Base-by-base conservation (phyloP, 53 echinoderm and acorn worm genomes). In the Antedon mediterranea region DNA sequence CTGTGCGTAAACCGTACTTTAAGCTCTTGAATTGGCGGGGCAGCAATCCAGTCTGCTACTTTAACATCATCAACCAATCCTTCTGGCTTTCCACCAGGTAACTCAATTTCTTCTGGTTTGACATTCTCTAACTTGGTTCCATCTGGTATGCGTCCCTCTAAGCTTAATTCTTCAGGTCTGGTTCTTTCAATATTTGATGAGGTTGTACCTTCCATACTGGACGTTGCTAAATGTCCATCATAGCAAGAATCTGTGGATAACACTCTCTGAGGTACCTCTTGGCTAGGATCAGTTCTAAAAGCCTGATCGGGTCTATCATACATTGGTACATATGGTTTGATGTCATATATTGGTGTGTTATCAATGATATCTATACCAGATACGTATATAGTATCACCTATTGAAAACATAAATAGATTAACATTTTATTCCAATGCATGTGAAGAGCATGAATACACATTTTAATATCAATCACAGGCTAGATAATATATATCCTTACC, bases 321-420 rank as follows among this genome's bases (percentile, higher is more conserved):
- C 28, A 73, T 79, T 33, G 95, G 89, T 70, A 94, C 87, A 33
- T 86, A 94, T 15, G 95, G 91, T 41, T 94, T 94, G 57, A 94
- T 82, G 71, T 94, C 95, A 18, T 91, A 82, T 26, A 94, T 91
- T 27, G 95, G 95, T 14, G 95, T 94, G 30, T 91, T 89, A 34
- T 91, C 89, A 31, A 94, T 94, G 78, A 94, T 89, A 33, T 94
- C 95, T 79, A 91, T 81, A 37, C 95, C 95, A 27, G 91, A 94
- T 30, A 91, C 34, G 73, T 89, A 79, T 43, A 94, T 71, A 4
- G 94, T 94, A 33, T 83, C 85, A 32, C 91, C 94, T 94, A 81
- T 13, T 71, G 74, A 33, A 23, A 78, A 43, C 20, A 70, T 74
- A 57, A 32, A n/a, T n/a, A n/a, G n/a, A n/a, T n/a, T n/a, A n/a